Evolutionary conservation across 2,113 vertebrate genomes (phyloP), one percentile per base, ranked within the genome.

Genomic region (Equus quagga): DNA sequence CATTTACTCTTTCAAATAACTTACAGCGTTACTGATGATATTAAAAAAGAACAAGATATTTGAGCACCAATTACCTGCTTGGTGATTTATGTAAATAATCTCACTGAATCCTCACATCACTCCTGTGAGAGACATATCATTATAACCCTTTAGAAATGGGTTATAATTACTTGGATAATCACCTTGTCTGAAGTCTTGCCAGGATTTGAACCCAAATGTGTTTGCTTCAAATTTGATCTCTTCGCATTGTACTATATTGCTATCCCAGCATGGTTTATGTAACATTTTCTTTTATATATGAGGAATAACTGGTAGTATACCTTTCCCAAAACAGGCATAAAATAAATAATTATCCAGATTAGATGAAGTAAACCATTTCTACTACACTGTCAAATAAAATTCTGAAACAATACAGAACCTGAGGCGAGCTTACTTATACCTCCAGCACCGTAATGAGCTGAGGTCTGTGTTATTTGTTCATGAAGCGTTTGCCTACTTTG

Each of bases 131-230:
- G 26, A 58, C 1, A 78, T 65, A 89, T n/a, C 13, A 94, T 82
- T 94, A 84, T 33, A 78, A 72, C 31, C 28, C 18, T 76, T 94
- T 96, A 91, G 18, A 95, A 87, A 93, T 89, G 19, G 23, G 19
- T 58, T 92, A 80, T 95, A 91, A 94, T 78, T 89, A 54, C 33
- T 69, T 85, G 14, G 41, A 95, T 92, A 96, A 96, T 97, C 81
- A 85, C 69, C 54, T 85, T 92, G 96, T 89, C 65, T 54, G 36
- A 79, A 31, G 21, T 73, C n/a, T 92, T 89, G 8, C 18, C 18
- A 89, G 56, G 28, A 88, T 83, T 75, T 79, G 14, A 95, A 94
- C 46, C 17, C 64, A 91, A 87, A 26, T 94, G n/a, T 84, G 67
- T 89, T 96, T 82, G 73, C 18, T 51, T 79, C 19, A 75, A 89